Conservation (phyloP, 2,797 vertebrate genomes). For the Falco cherrug region DNA sequence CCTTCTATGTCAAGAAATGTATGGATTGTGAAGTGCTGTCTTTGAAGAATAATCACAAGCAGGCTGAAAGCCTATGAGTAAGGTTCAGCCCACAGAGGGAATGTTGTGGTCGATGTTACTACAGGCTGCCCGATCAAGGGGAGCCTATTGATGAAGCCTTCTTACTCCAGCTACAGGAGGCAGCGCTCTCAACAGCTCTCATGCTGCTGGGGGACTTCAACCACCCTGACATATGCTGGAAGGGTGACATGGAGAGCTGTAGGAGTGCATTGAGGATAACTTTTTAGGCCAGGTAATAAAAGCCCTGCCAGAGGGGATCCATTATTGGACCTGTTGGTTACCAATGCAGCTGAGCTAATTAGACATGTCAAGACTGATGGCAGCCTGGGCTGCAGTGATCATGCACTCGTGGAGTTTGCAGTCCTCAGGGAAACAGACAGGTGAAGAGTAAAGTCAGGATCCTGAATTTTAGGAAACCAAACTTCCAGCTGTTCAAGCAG, state of each 20-base stretch:
- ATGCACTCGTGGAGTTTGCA: background rate
- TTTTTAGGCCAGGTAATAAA: background rate
- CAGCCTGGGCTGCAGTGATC: background rate
- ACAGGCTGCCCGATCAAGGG: too few relatives aligned
- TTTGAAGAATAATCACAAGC: background rate
- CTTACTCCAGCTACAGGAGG: too few relatives aligned
- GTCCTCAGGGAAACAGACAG: background rate
- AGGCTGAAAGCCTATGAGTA: too few relatives aligned
- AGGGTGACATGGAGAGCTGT: background rate
- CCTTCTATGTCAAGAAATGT: background rate
- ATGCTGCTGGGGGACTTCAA: too few relatives aligned
- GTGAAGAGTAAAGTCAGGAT: background rate
- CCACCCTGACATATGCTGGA: background rate
- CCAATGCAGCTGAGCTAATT: background rate
- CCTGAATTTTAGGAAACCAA: too few relatives aligned
- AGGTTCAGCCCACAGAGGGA: too few relatives aligned
- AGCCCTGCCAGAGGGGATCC: background rate
- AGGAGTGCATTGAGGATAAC: background rate
- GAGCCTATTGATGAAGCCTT: too few relatives aligned
- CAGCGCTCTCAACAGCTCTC: too few relatives aligned
- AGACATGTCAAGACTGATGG: background rate
- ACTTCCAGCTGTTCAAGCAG: too few relatives aligned
- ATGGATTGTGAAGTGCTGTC: background rate
- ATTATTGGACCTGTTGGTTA: background rate
- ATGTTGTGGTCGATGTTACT: too few relatives aligned